Percentiles rank a stretch among this genome's conserved stretches.
Evolutionary conservation across 2,797 vertebrate species (phyloP).

Genomic region (Calcarius lapponicus): DNA sequence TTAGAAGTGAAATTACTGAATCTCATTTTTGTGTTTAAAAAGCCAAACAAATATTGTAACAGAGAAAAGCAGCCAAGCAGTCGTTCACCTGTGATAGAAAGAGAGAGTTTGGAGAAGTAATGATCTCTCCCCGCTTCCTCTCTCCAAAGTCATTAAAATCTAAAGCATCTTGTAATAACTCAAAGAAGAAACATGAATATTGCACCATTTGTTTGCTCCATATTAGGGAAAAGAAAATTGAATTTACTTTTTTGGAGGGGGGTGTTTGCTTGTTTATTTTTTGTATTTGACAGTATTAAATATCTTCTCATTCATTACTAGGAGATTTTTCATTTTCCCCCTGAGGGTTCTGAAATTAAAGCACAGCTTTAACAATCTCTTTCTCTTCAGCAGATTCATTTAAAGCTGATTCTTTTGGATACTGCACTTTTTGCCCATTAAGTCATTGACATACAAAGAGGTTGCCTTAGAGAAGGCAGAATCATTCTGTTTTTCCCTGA

Average conservation of each 20-base stretch:
- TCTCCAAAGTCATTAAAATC: background rate
- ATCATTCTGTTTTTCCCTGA: background rate
- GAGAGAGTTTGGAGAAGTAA: background rate
- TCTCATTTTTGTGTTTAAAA: constrained; percentile 20
- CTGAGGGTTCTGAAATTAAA: background rate
- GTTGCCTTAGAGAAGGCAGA: background rate
- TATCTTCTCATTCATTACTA: background rate
- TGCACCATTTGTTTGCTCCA: background rate
- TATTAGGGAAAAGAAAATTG: background rate
- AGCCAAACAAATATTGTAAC: background rate
- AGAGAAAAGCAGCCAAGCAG: background rate
- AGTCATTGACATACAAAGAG: background rate
- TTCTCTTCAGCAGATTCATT: background rate
- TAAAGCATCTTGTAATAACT: background rate
- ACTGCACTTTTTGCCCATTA: background rate
- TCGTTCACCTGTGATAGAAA: background rate
- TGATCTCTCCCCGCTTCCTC: background rate
- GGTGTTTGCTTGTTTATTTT: background rate
- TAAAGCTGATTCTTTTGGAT: background rate
- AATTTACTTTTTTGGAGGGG: background rate
- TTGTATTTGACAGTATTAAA: background rate
- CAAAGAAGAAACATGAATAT: background rate
- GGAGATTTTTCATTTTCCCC: background rate
- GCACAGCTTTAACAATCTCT: background rate
- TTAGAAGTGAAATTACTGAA: constrained; percentile 34